phyloP scores from a whole-genome alignment of 2,113 vertebrate species.

The Drymodes brunneopygia region DNA sequence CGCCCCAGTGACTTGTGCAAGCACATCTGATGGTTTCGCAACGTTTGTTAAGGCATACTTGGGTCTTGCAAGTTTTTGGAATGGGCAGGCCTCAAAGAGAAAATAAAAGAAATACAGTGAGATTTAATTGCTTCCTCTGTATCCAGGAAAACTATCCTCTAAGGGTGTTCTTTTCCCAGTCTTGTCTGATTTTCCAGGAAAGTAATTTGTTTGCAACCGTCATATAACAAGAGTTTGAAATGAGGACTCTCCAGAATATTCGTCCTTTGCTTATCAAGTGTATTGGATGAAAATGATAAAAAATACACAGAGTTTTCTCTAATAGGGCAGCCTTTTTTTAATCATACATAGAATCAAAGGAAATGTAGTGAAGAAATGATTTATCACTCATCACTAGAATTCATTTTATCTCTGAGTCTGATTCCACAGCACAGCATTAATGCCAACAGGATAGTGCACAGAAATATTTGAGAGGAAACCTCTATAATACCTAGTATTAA shows the following conservation, averaged over 20 bases:
- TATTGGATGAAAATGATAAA: neutral
- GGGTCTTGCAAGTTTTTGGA: neutral
- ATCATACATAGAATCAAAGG: neutral
- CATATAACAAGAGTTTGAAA: accelerated
- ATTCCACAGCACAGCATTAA: neutral
- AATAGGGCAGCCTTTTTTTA: neutral
- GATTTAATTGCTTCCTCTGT: neutral
- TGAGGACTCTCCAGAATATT: neutral
- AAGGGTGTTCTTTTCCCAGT: neutral
- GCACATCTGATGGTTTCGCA: accelerated
- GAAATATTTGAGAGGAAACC: neutral
- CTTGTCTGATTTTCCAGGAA: neutral
- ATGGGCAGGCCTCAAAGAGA: neutral
- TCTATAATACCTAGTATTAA: neutral
- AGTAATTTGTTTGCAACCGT: neutral
- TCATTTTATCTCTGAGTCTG: neutral
- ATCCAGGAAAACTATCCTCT: neutral
- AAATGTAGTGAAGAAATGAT: neutral
- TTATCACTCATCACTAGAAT: neutral
- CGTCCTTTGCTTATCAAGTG: neutral
- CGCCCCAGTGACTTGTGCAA: accelerated
- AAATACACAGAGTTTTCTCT: neutral
- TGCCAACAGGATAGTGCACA: accelerated
- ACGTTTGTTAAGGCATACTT: accelerated
- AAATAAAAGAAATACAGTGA: neutral